These are phyloP conservation scores for Neopelma chrysocephalum DNA, from an alignment of 2,797 vertebrate genomes.

Conservation along the genomic window DNA sequence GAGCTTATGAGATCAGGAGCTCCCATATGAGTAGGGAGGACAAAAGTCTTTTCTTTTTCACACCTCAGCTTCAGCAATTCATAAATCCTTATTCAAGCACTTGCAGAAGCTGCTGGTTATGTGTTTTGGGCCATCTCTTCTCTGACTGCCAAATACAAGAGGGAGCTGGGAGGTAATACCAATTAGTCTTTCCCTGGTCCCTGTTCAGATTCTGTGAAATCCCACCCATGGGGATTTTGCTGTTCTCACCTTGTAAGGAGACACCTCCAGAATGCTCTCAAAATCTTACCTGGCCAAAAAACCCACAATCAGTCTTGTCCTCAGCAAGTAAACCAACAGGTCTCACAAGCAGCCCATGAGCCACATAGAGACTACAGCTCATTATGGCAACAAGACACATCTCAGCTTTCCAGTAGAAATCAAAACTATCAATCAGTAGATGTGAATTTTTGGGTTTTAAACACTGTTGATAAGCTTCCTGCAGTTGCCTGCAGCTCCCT, in stretches of 20 bases:
- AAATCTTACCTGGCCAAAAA: background rate
- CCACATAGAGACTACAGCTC: background rate
- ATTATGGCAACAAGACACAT: background rate
- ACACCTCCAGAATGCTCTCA: background rate
- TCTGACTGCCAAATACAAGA: background rate
- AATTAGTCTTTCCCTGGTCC: background rate
- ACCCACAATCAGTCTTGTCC: rapidly evolving
- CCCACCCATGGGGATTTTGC: background rate
- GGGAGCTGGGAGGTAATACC: background rate
- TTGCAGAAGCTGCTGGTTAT: background rate
- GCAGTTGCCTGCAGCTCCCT: background rate
- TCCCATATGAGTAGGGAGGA: background rate
- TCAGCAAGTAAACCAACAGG: background rate
- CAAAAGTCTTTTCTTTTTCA: background rate
- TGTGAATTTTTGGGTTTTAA: background rate
- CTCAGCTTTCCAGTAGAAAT: background rate
- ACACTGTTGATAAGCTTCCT: background rate
- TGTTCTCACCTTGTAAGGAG: background rate
- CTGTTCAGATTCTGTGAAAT: background rate
- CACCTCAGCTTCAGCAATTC: background rate
- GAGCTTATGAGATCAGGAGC: background rate
- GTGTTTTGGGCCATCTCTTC: background rate
- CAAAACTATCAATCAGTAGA: background rate
- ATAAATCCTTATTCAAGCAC: background rate
- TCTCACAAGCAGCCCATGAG: background rate